Conservation (phyloP, 53 echinoderm and acorn worm genomes). For the Holothuria leucospilota region DNA sequence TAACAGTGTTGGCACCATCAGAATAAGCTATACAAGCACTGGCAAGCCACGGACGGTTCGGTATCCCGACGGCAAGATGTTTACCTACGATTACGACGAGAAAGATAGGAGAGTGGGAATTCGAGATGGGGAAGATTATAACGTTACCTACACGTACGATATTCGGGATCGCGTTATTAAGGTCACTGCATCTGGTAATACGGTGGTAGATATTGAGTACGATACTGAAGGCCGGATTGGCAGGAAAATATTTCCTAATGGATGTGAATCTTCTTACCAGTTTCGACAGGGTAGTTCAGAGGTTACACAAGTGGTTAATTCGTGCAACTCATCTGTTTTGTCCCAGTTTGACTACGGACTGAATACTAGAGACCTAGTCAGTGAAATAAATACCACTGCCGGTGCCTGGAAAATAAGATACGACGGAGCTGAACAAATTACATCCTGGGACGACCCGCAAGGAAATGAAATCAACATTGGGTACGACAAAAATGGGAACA, state of each 20-base stretch:
- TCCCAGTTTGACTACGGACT: conserved; percentile 41
- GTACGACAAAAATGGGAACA: conserved; percentile 48
- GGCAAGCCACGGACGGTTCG: conserved; percentile 49
- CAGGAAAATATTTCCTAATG: conserved; percentile 40
- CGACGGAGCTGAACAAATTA: conserved; percentile 60
- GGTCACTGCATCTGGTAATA: conserved; percentile 22
- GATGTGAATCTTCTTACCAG: conserved; percentile 43
- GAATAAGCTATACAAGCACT: conserved; percentile 40
- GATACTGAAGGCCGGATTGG: conserved; percentile 39
- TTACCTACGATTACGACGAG: conserved; percentile 57
- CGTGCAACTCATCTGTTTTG: conserved; percentile 23
- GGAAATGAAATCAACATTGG: conserved; percentile 44
- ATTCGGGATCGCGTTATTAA: conserved; percentile 16
- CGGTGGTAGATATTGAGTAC: conserved; percentile 39
- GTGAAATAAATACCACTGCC: conserved; percentile 38
- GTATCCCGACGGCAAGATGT: conserved; percentile 52
- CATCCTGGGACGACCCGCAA: conserved; percentile 51
- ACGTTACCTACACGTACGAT: conserved; percentile 47
- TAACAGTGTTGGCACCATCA: conserved; percentile 54
- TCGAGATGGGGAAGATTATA: conserved; percentile 52
- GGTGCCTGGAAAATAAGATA: conserved; percentile 52
- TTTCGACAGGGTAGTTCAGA: conserved; percentile 2
- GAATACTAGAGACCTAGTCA: conserved; percentile 28
- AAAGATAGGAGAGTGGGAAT: conserved; percentile 31
- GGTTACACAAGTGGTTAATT: conserved; percentile 7